Evolutionary conservation across 2,888 invertebrate species (phyloP).

Genomic region (Noctua comes): DNA sequence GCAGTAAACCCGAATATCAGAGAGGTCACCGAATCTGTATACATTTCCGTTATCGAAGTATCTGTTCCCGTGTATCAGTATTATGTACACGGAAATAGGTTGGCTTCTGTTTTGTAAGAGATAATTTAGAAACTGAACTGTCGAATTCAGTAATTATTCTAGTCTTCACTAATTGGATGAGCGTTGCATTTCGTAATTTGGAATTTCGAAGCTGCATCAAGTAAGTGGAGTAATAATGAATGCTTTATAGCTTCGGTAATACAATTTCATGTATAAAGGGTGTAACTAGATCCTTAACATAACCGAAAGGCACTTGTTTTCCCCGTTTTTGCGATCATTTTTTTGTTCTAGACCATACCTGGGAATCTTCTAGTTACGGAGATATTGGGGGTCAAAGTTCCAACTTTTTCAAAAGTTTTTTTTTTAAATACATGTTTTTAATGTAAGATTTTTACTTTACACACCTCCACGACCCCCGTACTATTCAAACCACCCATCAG

Average conservation of each 20-base stretch:
- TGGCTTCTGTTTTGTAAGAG: conserved; percentile 26
- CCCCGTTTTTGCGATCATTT: too few relatives aligned
- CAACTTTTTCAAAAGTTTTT: too few relatives aligned
- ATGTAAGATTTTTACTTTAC: too few relatives aligned
- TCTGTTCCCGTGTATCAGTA: conserved; percentile 53
- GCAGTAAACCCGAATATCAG: conserved; percentile 34
- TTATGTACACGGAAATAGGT: conserved; percentile 36
- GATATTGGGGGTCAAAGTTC: too few relatives aligned
- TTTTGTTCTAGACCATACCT: too few relatives aligned
- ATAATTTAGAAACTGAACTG: conserved; percentile 38
- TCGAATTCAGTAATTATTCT: conserved; percentile 16
- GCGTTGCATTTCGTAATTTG: conserved; percentile 25
- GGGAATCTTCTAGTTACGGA: too few relatives aligned
- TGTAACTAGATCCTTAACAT: too few relatives aligned
- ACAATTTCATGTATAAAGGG: background rate
- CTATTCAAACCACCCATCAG: too few relatives aligned
- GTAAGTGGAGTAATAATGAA: background rate
- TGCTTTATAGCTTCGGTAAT: background rate
- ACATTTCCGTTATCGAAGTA: conserved; percentile 57
- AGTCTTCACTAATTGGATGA: conserved; percentile 24
- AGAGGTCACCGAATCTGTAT: conserved; percentile 57
- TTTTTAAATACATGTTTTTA: too few relatives aligned
- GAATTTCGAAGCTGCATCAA: background rate
- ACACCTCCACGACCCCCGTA: too few relatives aligned
- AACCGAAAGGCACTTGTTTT: too few relatives aligned